Conservation (phyloP, 2,797 vertebrate species). For the Molossus alvarezi region DNA sequence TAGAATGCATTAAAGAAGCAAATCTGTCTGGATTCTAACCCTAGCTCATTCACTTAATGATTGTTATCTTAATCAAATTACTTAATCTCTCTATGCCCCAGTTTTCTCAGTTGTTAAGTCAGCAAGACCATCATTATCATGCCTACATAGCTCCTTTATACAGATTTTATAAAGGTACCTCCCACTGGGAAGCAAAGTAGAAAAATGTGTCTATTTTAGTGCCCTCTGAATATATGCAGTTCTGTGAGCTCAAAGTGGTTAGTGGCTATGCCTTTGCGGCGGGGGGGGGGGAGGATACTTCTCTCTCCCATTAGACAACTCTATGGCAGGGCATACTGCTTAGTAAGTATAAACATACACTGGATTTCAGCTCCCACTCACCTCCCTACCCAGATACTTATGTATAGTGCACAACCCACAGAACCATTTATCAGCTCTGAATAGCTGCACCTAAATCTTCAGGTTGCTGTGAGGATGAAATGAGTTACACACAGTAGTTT, state of each 20-base stretch:
- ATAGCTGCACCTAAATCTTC: not conserved
- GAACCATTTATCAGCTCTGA: not conserved
- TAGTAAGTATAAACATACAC: not conserved
- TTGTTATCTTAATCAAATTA: not conserved
- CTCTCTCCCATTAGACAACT: not conserved
- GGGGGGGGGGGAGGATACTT: not conserved
- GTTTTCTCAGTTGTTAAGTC: constrained; percentile 23
- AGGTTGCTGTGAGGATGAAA: not conserved
- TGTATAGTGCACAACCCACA: not conserved
- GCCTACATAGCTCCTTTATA: not conserved
- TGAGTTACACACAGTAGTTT: not conserved
- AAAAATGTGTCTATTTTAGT: not conserved
- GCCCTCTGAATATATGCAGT: not conserved
- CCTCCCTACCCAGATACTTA: not conserved
- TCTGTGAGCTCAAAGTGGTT: not conserved
- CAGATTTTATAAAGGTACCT: not conserved
- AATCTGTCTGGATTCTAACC: not conserved
- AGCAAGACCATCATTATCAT: not conserved
- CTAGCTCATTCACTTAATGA: not conserved
- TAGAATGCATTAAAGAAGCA: not conserved
- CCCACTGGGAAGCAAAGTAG: not conserved
- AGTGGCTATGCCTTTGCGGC: not conserved
- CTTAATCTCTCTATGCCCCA: constrained; percentile 5
- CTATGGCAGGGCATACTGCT: not conserved
- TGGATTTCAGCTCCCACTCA: constrained; percentile 1